A percentile compares a stretch with the other conserved stretches of the same genome.
Conservation (phyloP, 35 echinoderm and acorn worm genomes). For the Apostichopus californicus region DNA sequence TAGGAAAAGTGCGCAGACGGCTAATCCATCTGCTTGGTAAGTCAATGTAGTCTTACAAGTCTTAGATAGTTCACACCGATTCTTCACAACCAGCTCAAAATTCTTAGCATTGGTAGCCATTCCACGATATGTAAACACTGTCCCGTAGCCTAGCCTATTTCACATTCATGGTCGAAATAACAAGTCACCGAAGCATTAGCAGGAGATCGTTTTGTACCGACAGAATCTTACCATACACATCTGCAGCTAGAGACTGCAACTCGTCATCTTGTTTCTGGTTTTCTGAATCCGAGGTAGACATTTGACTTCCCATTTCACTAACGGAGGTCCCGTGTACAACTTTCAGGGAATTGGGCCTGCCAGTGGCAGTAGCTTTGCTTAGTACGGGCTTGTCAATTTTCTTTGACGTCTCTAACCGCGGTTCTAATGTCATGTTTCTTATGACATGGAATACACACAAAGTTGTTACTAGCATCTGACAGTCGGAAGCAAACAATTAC, state of each 20-base stretch:
- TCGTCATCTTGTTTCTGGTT: neutral
- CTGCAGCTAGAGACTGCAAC: slow-evolving; percentile 16
- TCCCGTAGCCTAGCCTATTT: neutral
- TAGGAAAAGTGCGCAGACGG: too few relatives aligned
- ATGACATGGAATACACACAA: neutral
- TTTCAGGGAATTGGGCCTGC: neutral
- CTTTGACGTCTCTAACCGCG: neutral
- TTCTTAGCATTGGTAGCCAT: neutral
- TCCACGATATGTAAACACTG: neutral
- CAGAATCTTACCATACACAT: slow-evolving; percentile 15
- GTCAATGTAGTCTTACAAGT: too few relatives aligned
- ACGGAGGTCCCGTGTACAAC: too few relatives aligned
- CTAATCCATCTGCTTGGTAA: too few relatives aligned
- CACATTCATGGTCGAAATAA: too few relatives aligned
- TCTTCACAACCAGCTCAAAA: too few relatives aligned
- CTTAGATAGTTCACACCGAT: too few relatives aligned
- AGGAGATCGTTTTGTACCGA: too few relatives aligned
- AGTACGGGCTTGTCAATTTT: neutral
- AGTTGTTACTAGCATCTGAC: slow-evolving; percentile 22
- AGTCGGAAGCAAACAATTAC: neutral
- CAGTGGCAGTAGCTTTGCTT: neutral
- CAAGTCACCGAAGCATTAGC: too few relatives aligned
- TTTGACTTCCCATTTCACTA: neutral
- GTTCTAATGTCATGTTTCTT: slow-evolving; percentile 13
- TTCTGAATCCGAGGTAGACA: neutral